phyloP scores from a whole-genome alignment of 2,797 vertebrate genomes.

The Chrosomus eos region DNA sequence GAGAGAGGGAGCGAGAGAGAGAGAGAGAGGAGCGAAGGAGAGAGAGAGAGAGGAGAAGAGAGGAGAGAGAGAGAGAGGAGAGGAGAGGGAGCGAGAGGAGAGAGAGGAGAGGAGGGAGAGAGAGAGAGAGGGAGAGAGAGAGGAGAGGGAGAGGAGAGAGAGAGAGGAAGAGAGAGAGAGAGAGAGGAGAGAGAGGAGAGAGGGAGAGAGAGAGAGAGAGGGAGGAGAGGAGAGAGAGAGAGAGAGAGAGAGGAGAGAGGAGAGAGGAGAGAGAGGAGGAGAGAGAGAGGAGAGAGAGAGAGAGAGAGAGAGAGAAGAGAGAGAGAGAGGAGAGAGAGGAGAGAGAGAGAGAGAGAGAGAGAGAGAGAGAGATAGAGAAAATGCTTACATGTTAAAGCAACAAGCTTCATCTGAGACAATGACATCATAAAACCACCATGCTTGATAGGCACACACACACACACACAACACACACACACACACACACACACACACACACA shows the following conservation, averaged over 20 bases:
- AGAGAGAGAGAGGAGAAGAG: conserved; percentile 15
- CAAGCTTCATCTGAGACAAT: conserved; percentile 44
- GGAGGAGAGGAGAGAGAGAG: conserved; percentile 7
- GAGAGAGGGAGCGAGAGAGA: neutral
- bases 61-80: conserved; percentile 30
- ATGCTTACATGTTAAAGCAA: conserved; percentile 65
- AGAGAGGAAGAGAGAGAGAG: neutral
- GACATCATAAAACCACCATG: conserved; percentile 53
- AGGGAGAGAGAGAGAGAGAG: neutral
- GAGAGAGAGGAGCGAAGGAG: too few species aligned
- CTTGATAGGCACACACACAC: too few species aligned
- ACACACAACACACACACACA: too few species aligned
- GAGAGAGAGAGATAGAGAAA: conserved; percentile 27
- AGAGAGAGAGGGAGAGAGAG: neutral
- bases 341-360: conserved; percentile 5
- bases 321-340: neutral
- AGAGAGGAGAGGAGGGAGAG: neutral
- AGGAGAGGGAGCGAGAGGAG: conserved; percentile 5
- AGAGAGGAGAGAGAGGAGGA: neutral
- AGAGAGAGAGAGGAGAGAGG: neutral
- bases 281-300: conserved; percentile 5
- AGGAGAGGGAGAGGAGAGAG: neutral
- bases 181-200: neutral
- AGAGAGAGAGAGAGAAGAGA: neutral
- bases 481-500: too few species aligned